Evolutionary conservation across 2,888 invertebrate genomes (phyloP), one percentile per base, ranked within the genome.

Genomic region (Cinara cedri): DNA sequence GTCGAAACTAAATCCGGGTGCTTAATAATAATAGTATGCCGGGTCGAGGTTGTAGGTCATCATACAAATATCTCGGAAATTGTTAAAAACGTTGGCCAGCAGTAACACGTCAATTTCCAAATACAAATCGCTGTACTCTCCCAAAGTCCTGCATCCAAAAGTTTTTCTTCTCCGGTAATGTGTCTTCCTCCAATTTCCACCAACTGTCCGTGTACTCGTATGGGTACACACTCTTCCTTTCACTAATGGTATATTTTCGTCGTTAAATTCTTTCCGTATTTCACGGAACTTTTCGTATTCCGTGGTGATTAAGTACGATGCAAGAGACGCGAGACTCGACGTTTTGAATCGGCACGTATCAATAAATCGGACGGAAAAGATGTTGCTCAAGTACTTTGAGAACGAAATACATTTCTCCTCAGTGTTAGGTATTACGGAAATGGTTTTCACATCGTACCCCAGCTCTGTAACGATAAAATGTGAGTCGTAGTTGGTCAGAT

Each of bases 91-190:
- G 72, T 86, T 85, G 6, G 84, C 83, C 49, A 85, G 78, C 6
- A 86, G 81, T n/a, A 85, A 76, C 1, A 86, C 83, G 82, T 86
- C 85, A 0, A 84, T 84, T 82, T 84, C 85, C 26, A 86, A 60
- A 81, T 86, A 85, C 3, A 85, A 21, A 55, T 85, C 84, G 1
- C 83, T 82, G 81, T 86, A 86, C 74, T 85, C 84, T 1, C 84
- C 83, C 21, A 86, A 76, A 49, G 81, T 84, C 51, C 83, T 71
- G 46, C 84, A 83, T 1, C 83, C 62, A 83, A 82, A 85, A 84
- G 9, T 68, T 10, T 34, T 82, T 72, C 72, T 81, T 82, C 10
- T 68, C 9, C 42, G 84, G 85, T 81, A 85, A 49, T 24, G 13
- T 11, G 3, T 78, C 82, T 24, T 82, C 82, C 3, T 72, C 44